A percentile compares a stretch with the other conserved stretches of the same genome.
phyloP scores from a whole-genome alignment of 1,140 invertebrate genomes.

The Hormaphis cornu region DNA sequence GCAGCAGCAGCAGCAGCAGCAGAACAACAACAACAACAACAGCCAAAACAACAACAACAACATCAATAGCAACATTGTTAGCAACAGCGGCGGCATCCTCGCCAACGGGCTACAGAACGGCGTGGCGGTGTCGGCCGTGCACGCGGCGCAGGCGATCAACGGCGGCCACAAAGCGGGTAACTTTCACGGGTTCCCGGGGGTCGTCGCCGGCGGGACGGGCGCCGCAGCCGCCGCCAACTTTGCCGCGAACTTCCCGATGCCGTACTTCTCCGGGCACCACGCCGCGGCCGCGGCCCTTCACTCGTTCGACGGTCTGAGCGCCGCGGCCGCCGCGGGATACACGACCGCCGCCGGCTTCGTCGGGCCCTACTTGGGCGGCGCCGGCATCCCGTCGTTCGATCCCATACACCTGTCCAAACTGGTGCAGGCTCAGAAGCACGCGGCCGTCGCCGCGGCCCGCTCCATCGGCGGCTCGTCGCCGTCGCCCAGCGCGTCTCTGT shows the following conservation, averaged over 20 bases:
- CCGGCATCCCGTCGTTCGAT: constrained; percentile 19
- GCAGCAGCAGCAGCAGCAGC: constrained; percentile 37
- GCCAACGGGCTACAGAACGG: constrained; percentile 34
- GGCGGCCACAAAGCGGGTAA: not conserved
- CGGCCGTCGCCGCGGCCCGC: not conserved
- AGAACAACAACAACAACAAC: constrained; percentile 42
- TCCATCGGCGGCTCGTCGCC: not conserved
- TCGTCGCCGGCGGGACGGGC: not conserved
- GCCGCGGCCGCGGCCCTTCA: constrained; percentile 4
- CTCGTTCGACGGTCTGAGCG: constrained; percentile 7
- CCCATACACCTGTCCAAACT: constrained; percentile 12
- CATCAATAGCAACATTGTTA: constrained; percentile 39
- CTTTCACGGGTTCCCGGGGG: constrained; percentile 7
- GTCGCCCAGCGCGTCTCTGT: not conserved
- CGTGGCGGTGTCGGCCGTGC: constrained; percentile 35
- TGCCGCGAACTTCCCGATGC: constrained; percentile 10
- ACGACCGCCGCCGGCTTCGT: not conserved
- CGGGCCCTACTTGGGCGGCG: not conserved
- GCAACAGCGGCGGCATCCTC: constrained; percentile 42
- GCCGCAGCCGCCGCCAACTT: not conserved
- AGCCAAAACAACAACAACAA: constrained; percentile 5
- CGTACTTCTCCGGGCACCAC: constrained; percentile 3
- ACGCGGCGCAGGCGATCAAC: constrained; percentile 3
- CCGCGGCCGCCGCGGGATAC: constrained; percentile 1
- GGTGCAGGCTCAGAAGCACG: not conserved